Conservation (phyloP, 2,113 vertebrate species). For the Uropsilus gracilis region DNA sequence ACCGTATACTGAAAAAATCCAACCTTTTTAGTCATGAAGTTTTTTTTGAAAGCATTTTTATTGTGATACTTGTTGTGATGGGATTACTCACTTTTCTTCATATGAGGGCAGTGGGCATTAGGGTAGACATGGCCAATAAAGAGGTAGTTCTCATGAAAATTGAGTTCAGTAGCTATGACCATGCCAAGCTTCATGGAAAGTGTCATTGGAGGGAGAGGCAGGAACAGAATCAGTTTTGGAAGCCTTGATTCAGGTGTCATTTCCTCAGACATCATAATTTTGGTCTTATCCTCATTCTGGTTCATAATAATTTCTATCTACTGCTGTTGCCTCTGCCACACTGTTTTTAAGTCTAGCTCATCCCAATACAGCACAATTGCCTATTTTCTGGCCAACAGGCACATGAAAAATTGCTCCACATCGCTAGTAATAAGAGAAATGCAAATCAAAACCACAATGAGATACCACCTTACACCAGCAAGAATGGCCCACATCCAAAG, state of each 20-base stretch:
- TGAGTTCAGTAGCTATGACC: background rate
- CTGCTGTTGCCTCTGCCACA: background rate
- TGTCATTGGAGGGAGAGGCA: background rate
- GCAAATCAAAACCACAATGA: no score
- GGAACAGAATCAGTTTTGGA: background rate
- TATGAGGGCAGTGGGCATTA: background rate
- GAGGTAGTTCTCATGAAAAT: background rate
- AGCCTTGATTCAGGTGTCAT: background rate
- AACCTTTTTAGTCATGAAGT: background rate
- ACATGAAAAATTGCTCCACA: no score
- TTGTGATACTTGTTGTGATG: background rate
- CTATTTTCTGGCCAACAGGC: background rate
- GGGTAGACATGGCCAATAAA: background rate
- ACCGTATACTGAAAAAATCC: background rate
- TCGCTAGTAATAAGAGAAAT: no score
- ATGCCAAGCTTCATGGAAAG: background rate
- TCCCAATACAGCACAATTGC: background rate
- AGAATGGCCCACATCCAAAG: no score
- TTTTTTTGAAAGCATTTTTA: constrained; percentile 14
- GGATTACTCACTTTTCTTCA: background rate
- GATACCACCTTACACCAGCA: no score
- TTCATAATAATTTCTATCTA: constrained; percentile 24
- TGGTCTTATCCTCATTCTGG: constrained; percentile 26
- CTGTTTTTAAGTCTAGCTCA: background rate
- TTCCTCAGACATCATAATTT: constrained; percentile 8